Percentiles rank a stretch among this genome's conserved stretches.
phyloP scores from a whole-genome alignment of 2,113 vertebrate genomes.

The Falcunculus frontatus region DNA sequence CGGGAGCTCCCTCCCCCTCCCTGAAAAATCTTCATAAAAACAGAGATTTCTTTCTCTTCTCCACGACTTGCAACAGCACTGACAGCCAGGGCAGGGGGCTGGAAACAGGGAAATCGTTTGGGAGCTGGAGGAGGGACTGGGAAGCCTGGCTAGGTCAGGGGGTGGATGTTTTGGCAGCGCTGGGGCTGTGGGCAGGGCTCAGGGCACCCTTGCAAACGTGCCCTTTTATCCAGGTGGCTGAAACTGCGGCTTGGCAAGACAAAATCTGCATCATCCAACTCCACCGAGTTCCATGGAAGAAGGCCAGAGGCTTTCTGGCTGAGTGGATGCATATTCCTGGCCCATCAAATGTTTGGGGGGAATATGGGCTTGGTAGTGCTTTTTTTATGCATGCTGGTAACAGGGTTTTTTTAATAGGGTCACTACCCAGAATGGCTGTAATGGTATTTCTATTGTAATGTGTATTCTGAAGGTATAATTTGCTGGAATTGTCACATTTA shows the following conservation, averaged over 20 bases:
- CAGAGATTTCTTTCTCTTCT: not conserved
- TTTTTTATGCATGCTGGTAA: not conserved
- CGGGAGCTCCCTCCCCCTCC: not conserved
- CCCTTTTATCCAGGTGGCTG: not conserved
- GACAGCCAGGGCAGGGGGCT: not conserved
- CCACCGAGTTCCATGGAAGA: not conserved
- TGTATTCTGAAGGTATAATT: not conserved
- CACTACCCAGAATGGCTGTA: not conserved
- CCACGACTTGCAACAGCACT: fast-evolving
- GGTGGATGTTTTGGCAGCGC: not conserved
- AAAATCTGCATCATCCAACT: not conserved
- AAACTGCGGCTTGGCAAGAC: not conserved
- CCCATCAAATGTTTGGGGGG: not conserved
- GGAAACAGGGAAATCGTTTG: not conserved
- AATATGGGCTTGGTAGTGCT: not conserved
- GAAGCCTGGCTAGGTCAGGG: not conserved
- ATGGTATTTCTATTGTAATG: not conserved
- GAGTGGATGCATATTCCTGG: not conserved
- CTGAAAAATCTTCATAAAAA: not conserved
- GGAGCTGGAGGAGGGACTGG: not conserved
- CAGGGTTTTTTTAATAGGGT: not conserved
- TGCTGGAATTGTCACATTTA: not conserved
- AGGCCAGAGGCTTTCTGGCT: not conserved
- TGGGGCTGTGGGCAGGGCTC: not conserved
- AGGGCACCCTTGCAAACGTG: not conserved